Conservation (phyloP, 1,140 invertebrate species). For the Drosophila ogumai region DNA sequence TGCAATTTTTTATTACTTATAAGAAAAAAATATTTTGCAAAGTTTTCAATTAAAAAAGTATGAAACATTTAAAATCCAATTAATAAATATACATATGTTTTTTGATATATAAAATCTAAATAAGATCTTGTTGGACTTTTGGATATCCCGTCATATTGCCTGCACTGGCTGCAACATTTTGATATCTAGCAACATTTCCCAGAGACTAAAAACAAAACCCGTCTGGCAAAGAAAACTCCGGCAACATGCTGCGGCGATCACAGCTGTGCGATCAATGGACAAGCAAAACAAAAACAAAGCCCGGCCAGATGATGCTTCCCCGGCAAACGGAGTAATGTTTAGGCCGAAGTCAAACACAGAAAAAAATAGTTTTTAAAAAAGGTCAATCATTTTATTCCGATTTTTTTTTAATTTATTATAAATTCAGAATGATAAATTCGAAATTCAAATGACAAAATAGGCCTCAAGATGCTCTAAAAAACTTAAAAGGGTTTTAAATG, state of each 20-base stretch:
- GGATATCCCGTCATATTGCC: neutral
- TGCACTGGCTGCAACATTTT: slow-evolving; percentile 24
- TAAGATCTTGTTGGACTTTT: neutral
- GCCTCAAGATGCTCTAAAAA: no score
- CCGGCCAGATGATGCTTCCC: slow-evolving; percentile 30
- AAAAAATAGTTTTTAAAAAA: neutral
- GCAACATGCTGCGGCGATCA: slow-evolving; percentile 35
- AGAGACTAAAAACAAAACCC: slow-evolving; percentile 36
- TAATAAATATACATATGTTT: neutral
- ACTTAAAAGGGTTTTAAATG: no score
- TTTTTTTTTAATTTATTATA: neutral
- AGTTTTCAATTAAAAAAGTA: neutral
- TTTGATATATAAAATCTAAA: neutral
- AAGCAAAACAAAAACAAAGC: slow-evolving; percentile 41
- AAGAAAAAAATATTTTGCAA: no score
- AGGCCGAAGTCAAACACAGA: slow-evolving; percentile 10
- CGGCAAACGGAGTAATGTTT: slow-evolving; percentile 6
- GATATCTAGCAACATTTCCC: slow-evolving; percentile 25
- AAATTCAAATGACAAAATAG: no score
- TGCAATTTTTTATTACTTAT: no score
- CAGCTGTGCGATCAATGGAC: slow-evolving; percentile 40
- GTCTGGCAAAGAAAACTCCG: slow-evolving; percentile 14
- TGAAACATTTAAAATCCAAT: no score
- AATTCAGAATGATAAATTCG: neutral
- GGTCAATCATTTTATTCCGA: neutral